Base-by-base conservation (phyloP, 35 echinoderm and acorn worm genomes). In the Chiridota heheva region DNA sequence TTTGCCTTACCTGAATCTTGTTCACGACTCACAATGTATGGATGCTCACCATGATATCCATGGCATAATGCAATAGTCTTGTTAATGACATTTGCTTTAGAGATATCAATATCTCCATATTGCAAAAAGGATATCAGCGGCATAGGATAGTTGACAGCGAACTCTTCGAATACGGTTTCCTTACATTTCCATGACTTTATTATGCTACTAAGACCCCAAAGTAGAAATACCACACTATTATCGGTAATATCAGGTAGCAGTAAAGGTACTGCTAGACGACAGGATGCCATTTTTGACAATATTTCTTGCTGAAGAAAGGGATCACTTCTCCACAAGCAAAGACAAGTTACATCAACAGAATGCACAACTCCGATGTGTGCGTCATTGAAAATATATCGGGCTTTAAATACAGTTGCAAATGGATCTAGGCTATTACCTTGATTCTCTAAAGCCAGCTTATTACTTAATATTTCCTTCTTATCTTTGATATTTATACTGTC, bases 81-180 rank as follows among this genome's bases (percentile, higher is more conserved):
- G 73, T 77, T 77, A 13, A 77, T 31, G 7, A 77, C 28, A 77
- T 77, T 60, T 29, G 73, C 56, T 39, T 77, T 77, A 29, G 73
- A 77, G 0, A 2, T 3, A 33, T 18, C 22, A 31, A 57, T 31
- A 25, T 28, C 47, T 17, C 73, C 73, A 36, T 58, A 37, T 34
- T 32, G 46, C 10, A 77, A 34, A 0, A 55, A 46, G 0, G 55
- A 8, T 1, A 77, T 51, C 8, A 15, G 17, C 20, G 30, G 13
- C 6, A 77, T 38, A 1, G 22, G 46, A 51, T 36, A 39, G 4
- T 20, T 58, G 0, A 58, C 73, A 32, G 37, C 63, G 0, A 72
- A 28, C 3, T 25, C 42, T 31, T 45, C 73, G 32, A n/a, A 40
- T 60, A 32, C n/a, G 8, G 39, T 57, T 77, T 46, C 22, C 0